Percentiles rank a stretch among this genome's conserved stretches.
Evolutionary conservation across 2,797 vertebrate species (phyloP).

Genomic region (Cryptoprocta ferox): DNA sequence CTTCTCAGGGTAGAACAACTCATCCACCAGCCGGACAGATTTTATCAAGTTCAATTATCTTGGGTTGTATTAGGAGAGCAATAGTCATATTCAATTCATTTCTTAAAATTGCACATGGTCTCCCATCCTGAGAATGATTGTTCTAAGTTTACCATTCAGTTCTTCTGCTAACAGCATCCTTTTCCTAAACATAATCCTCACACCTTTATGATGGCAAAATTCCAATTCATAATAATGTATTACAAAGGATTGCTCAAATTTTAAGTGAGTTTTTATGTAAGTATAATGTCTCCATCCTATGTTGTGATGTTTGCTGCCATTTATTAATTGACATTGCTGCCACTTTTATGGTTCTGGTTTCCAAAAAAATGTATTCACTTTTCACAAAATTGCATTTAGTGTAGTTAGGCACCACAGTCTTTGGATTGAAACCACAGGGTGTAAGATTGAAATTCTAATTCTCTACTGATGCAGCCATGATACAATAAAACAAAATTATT

Average conservation of each 20-base stretch:
- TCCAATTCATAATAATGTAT: slow-evolving; percentile 34
- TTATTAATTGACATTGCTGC: background rate
- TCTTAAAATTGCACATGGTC: background rate
- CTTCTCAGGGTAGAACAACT: background rate
- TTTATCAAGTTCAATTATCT: slow-evolving; percentile 35
- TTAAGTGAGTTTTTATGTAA: slow-evolving; percentile 5
- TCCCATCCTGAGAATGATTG: background rate
- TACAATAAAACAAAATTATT: slow-evolving; percentile 22
- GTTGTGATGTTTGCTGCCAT: slow-evolving; percentile 42
- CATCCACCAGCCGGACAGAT: background rate
- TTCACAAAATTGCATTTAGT: slow-evolving; percentile 11
- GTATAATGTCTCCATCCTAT: background rate
- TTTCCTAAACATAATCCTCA: slow-evolving; percentile 22
- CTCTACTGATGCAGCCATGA: background rate
- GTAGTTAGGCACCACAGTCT: background rate
- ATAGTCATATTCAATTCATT: background rate
- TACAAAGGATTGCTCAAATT: slow-evolving; percentile 38
- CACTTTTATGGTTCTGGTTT: slow-evolving; percentile 31
- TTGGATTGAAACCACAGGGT: background rate
- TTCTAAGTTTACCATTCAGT: background rate
- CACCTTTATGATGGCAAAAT: background rate
- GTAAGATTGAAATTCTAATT: slow-evolving; percentile 38
- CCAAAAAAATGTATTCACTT: background rate
- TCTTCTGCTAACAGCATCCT: background rate
- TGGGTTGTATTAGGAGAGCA: slow-evolving; percentile 11